These are phyloP conservation scores for Lemur catta DNA, from an alignment of 2,797 vertebrate species.

Conservation along the genomic window DNA sequence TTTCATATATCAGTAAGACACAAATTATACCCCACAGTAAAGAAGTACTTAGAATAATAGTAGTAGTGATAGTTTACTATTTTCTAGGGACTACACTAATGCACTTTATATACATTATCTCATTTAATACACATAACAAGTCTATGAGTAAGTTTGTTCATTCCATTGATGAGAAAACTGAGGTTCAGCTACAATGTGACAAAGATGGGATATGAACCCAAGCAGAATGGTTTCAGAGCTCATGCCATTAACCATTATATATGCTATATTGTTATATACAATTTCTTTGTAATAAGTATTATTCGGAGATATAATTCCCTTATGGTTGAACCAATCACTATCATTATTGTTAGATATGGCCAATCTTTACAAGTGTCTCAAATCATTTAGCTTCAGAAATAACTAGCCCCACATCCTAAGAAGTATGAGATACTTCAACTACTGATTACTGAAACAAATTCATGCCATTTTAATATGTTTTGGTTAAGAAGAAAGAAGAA, in stretches of 20 bases:
- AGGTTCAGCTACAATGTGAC: not conserved
- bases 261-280: not conserved
- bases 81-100: not conserved
- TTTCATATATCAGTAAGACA: not conserved
- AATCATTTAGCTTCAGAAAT: constrained; percentile 16
- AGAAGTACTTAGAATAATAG: not conserved
- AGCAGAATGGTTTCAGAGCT: not conserved
- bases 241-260: not conserved
- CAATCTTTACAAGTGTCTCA: not conserved
- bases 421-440: not conserved
- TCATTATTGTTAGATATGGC: not conserved
- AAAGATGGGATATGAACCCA: not conserved
- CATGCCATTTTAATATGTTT: not conserved
- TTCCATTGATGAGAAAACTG: not conserved
- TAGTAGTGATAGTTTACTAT: not conserved
- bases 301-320: not conserved
- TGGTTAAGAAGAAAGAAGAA: not conserved
- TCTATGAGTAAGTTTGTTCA: not conserved
- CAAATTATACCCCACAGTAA: not conserved
- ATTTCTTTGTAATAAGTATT: not conserved
- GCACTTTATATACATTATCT: not conserved
- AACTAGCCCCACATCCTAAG: not conserved
- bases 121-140: not conserved
- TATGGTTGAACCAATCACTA: not conserved
- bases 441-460: not conserved